Evolutionary conservation across 2,888 invertebrate genomes (phyloP), one percentile per base, ranked within the genome.

Genomic region (Phytoseiulus persimilis): DNA sequence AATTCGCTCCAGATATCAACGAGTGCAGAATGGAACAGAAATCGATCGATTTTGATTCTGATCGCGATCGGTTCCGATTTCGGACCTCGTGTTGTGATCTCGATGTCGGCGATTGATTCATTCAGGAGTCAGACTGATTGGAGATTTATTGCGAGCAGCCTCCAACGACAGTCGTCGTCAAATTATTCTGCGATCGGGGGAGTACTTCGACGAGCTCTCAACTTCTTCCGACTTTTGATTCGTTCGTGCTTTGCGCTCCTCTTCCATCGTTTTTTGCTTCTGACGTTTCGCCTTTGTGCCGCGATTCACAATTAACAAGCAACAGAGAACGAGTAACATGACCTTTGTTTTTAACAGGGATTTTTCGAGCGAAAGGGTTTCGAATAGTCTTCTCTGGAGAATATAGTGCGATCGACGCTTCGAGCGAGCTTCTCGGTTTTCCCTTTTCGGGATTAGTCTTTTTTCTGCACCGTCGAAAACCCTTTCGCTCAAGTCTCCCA

Each of bases 281-380:
- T 65, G 65, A 65, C 65, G 65, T 65, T 87, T 87, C 23, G 28
- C 33, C n/a, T 87, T 32, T 87, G 32, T 33, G 87, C 32, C 32
- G 45, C 87, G 87, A 6, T 39, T 87, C 32, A 87, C 87, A 33
- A 33, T 39, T 33, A 87, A 87, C 87, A 6, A 87, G 45, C 87
- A 87, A 87, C 87, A 45, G 87, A 87, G 32, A 87, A 87, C 87
- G 87, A 32, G n/a, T 45, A 87, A 87, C 87, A 87, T 18, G 65
- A 65, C 65, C 65, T 65, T 65, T 23, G 65, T 65, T 65, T 65
- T 28, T 65, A 6, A 6, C 65, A 23, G 65, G 65, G 18, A 3
- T 28, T 65, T 28, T 28, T 28, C 28, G 23, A 28, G 18, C 23
- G 65, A 65, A 28, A 28, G 65, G 28, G 65, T 23, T 65, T 28